These are phyloP conservation scores for Rhamphomyia laevipes DNA, from an alignment of 2,888 invertebrate species.

Conservation along the genomic window DNA sequence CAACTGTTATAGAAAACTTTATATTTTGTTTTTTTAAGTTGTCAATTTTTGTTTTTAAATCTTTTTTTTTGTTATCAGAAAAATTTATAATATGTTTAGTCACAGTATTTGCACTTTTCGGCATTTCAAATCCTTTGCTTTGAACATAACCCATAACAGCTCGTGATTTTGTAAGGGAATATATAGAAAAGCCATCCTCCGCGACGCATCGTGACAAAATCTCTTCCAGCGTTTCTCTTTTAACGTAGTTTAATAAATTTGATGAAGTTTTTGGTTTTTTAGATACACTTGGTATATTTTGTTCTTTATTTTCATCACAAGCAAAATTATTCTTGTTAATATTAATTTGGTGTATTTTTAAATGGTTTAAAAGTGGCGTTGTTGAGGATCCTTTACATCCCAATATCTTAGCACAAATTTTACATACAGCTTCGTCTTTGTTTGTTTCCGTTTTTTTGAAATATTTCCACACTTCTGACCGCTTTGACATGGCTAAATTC, in stretches of 20 bases:
- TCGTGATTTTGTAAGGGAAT: constrained; percentile 1
- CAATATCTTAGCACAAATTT: too few relatives aligned
- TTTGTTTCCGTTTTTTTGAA: too few relatives aligned
- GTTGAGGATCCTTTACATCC: not conserved
- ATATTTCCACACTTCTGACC: too few relatives aligned
- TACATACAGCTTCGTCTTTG: too few relatives aligned
- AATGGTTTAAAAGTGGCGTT: too few relatives aligned
- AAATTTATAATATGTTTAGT: not conserved
- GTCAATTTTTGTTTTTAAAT: not conserved
- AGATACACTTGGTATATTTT: not conserved
- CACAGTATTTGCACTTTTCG: not conserved
- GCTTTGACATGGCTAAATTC: too few relatives aligned
- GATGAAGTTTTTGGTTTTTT: not conserved
- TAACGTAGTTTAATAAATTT: not conserved
- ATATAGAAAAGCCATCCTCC: constrained; percentile 1
- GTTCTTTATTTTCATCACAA: not conserved
- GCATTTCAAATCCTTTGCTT: constrained; percentile 2
- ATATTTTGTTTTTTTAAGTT: not conserved
- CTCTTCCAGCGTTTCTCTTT: not conserved
- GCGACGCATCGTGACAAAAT: constrained; percentile 1
- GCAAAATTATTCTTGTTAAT: not conserved
- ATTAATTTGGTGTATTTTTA: not conserved
- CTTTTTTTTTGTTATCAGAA: not conserved
- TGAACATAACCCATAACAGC: constrained; percentile 1
- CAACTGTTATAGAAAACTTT: constrained; percentile 1